These are phyloP conservation scores for Alectoris magna DNA, from an alignment of 2,797 vertebrate species.

Conservation along the genomic window DNA sequence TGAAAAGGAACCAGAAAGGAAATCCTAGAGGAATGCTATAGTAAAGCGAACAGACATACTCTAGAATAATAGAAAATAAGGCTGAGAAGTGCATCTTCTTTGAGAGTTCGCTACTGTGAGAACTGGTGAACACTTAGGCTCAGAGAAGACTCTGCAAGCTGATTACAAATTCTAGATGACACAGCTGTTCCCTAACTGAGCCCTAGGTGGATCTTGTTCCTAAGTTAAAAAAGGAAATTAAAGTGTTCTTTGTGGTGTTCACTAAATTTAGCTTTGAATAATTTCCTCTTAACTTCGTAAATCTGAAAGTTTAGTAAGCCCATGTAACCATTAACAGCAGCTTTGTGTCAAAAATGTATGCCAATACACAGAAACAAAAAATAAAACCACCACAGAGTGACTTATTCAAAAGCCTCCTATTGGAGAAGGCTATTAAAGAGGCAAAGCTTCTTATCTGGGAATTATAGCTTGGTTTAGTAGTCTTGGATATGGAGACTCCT, in stretches of 20 bases:
- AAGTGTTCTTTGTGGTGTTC: background rate
- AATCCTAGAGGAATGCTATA: background rate
- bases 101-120: background rate
- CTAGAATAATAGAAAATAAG: background rate
- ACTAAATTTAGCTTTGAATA: background rate
- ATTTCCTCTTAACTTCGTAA: background rate
- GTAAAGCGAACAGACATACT: background rate
- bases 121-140: background rate
- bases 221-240: background rate
- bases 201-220: background rate
- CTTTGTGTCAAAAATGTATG: background rate
- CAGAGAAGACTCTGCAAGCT: background rate
- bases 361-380: background rate
- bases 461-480: background rate
- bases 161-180: slow-evolving; percentile 1
- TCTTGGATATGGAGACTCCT: background rate
- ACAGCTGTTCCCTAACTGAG: background rate
- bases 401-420: background rate
- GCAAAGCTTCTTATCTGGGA: background rate
- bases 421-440: background rate
- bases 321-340: background rate
- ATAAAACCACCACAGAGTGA: background rate
- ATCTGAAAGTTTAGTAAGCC: background rate
- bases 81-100: background rate
- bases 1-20: background rate